Conservation (phyloP, 2,113 vertebrate species). For the Rhea americana region DNA sequence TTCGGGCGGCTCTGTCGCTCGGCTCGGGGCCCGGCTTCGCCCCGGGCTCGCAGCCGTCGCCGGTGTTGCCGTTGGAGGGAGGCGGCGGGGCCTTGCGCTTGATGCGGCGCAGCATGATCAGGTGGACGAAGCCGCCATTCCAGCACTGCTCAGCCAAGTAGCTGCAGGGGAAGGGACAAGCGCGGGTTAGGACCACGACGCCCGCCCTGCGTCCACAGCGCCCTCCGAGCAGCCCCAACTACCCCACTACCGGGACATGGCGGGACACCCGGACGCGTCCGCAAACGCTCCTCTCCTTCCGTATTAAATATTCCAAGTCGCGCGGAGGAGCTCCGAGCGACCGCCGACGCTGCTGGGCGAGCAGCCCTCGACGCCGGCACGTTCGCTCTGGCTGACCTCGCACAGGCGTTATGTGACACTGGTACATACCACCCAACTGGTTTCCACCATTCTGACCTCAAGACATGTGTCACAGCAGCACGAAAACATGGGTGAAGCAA, state of each 20-base stretch:
- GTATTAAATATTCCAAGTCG: neutral
- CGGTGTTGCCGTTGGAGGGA: slow-evolving; percentile 80
- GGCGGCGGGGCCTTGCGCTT: slow-evolving; percentile 91
- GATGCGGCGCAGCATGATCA: slow-evolving; percentile 96
- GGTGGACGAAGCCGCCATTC: slow-evolving; percentile 94
- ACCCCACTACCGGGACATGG: fast-evolving
- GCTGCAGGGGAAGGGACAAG: slow-evolving; percentile 69
- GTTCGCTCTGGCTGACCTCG: neutral
- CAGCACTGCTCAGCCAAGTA: slow-evolving; percentile 98
- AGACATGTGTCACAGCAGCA: fast-evolving
- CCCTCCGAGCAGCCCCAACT: neutral
- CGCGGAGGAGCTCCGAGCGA: neutral
- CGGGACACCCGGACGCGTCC: fast-evolving
- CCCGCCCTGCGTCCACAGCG: fast-evolving
- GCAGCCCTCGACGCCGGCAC: neutral
- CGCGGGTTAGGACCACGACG: fast-evolving
- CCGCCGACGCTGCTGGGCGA: neutral
- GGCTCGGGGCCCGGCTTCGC: slow-evolving; percentile 69
- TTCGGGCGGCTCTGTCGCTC: slow-evolving; percentile 61
- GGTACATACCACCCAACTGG: neutral
- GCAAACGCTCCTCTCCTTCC: neutral
- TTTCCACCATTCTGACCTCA: neutral
- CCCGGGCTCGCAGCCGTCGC: slow-evolving; percentile 74
- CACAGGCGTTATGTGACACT: fast-evolving
- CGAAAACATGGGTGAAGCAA: neutral